Percentiles rank a stretch among this genome's conserved stretches.
These are phyloP conservation scores for Chrysopa pallens DNA, from an alignment of 1,140 invertebrate genomes.

Conservation along the genomic window DNA sequence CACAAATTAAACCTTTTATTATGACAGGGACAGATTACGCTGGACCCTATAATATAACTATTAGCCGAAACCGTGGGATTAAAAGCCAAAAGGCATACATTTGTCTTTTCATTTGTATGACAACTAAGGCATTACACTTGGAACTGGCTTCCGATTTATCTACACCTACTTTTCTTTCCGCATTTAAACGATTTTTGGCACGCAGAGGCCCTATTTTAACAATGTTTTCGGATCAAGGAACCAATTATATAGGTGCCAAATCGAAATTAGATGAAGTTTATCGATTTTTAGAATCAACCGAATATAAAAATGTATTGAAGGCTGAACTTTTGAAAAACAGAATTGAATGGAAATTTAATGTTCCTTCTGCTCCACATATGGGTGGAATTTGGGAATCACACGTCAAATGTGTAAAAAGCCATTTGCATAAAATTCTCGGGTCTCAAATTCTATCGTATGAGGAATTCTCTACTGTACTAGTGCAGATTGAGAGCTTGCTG, in stretches of 20 bases:
- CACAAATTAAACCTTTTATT: constrained; percentile 9
- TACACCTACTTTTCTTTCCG: constrained; percentile 12
- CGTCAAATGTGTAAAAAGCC: constrained; percentile 20
- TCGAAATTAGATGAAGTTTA: no score
- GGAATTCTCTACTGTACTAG: constrained; percentile 9
- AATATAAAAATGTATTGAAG: no score
- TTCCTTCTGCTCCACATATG: constrained; percentile 21
- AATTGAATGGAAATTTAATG: constrained; percentile 18
- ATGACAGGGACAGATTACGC: constrained; percentile 15
- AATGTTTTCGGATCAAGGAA: constrained; percentile 15
- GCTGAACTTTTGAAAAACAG: no score
- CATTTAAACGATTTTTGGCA: constrained; percentile 13
- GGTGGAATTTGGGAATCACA: constrained; percentile 23
- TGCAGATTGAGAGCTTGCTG: constrained; percentile 12
- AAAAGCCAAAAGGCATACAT: constrained; percentile 12
- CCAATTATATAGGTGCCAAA: constrained; percentile 13
- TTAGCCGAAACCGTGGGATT: constrained; percentile 2
- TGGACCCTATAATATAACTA: constrained; percentile 11
- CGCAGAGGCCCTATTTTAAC: constrained; percentile 6
- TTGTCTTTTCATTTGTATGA: constrained; percentile 7
- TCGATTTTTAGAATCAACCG: no score
- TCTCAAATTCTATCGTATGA: constrained; percentile 8
- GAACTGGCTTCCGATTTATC: constrained; percentile 14
- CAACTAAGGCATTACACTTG: constrained; percentile 13
- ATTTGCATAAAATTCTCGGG: constrained; percentile 14